These are phyloP conservation scores for Carettochelys insculpta DNA, from an alignment of 2,113 vertebrate genomes.

Conservation along the genomic window DNA sequence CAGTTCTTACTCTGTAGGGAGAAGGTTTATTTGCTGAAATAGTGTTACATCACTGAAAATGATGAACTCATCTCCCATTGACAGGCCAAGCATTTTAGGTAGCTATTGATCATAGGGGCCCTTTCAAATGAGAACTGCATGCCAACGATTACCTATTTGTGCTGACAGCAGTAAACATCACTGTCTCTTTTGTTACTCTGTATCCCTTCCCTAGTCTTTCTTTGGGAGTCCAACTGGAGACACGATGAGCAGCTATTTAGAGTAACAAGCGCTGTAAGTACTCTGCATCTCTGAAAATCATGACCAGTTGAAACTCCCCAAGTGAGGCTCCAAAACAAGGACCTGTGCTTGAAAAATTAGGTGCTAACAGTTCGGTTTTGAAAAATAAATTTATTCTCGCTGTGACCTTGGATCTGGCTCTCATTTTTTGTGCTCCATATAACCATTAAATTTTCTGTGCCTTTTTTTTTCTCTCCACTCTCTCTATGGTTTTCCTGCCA, in stretches of 20 bases:
- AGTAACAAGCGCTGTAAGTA: background rate
- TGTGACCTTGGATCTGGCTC: background rate
- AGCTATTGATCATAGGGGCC: background rate
- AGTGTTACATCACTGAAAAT: background rate
- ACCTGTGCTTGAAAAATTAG: background rate
- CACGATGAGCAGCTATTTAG: background rate
- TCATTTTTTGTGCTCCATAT: background rate
- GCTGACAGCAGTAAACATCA: fast-evolving
- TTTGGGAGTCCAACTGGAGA: background rate
- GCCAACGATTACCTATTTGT: fast-evolving
- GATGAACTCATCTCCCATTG: background rate
- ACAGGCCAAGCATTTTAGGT: background rate
- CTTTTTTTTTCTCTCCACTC: background rate
- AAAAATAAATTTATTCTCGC: background rate
- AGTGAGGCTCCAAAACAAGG: background rate
- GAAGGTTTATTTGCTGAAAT: background rate
- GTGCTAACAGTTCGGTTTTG: background rate
- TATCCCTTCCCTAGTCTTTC: background rate
- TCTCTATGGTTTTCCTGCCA: background rate
- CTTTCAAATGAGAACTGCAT: background rate
- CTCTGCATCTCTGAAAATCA: background rate
- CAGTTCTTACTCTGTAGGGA: background rate
- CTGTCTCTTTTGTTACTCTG: background rate
- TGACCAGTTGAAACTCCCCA: background rate
- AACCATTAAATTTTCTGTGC: background rate